Base-by-base conservation (phyloP, 2,888 invertebrate species). In the Chloroclysta siterata region DNA sequence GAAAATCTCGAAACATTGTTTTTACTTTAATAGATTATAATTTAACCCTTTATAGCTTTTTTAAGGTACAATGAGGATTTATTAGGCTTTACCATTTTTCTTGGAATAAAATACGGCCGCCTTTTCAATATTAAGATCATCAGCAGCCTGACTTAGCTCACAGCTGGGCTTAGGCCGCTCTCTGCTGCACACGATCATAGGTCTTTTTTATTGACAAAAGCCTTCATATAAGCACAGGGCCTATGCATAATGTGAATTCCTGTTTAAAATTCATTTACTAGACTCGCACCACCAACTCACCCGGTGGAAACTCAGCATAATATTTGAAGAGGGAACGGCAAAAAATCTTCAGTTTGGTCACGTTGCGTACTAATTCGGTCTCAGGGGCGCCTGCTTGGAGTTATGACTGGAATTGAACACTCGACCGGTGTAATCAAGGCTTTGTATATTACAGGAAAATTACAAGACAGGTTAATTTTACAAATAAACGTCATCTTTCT, bases 301-400 rank as follows among this genome's bases (percentile, higher is more conserved):
- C 55, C 51, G 1, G 64, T 71, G 75, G 73, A 66, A 80, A 81
- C 73, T 71, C 60, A 70, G 75, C 77, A 78, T 68, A 82, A 59
- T 65, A 65, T 65, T 65, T 81, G 83, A 84, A 62, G 64, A 64
- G 57, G 66, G 53, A 59, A 62, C 79, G 85, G 85, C 87, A 88
- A 88, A 89, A 89, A 90, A 89, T 89, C 84, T 72, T 75, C 71
- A 91, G 85, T 90, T 82, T 73, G 76, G 83, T 89, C 91, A 91
- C 91, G 90, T 91, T 81, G 74, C 76, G 77, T 76, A 81, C 90
- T 91, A 91, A 91, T 90, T 90, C 85, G 81, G 81, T 87, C 89
- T 82, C 87, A 65, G 75, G 80, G 85, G 84, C 78, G 74, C 73
- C 74, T 75, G 63, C 60, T 66, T 66, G 63, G 60, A 88, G 84